phyloP scores from a whole-genome alignment of 2,888 invertebrate genomes.

The Eupithecia exiguata region DNA sequence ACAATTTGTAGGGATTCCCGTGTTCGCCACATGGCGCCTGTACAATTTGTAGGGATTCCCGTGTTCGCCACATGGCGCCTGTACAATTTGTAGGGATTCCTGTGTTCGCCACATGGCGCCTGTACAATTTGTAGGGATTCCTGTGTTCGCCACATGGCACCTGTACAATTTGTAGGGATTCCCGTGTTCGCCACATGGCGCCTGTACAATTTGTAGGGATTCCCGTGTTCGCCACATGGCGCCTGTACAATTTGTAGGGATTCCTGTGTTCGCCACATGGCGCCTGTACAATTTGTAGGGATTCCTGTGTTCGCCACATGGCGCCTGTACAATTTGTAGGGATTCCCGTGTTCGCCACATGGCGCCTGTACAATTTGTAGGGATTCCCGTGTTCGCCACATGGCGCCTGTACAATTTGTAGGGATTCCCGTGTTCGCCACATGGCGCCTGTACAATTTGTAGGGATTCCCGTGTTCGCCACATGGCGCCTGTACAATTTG shows the following conservation, averaged over 20 bases:
- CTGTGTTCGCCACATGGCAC: slow-evolving; percentile 30
- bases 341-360: slow-evolving; percentile 25
- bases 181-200: slow-evolving; percentile 29
- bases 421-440: slow-evolving; percentile 21
- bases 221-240: slow-evolving; percentile 29
- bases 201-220: slow-evolving; percentile 32
- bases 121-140: slow-evolving; percentile 31
- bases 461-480: slow-evolving; percentile 20
- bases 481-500: slow-evolving; percentile 36
- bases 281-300: slow-evolving; percentile 33
- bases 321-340: slow-evolving; percentile 33
- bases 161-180: slow-evolving; percentile 31
- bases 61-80: slow-evolving; percentile 30
- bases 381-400: slow-evolving; percentile 23
- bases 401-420: slow-evolving; percentile 35
- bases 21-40: slow-evolving; percentile 32
- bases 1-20: slow-evolving; percentile 29
- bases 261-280: slow-evolving; percentile 27
- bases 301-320: slow-evolving; percentile 27
- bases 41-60: slow-evolving; percentile 29
- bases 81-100: slow-evolving; percentile 31
- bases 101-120: slow-evolving; percentile 30
- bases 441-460: slow-evolving; percentile 36
- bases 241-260: slow-evolving; percentile 32
- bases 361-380: slow-evolving; percentile 34